Base-by-base conservation (phyloP, 2,113 vertebrate genomes). In the Crotalus viridis region DNA sequence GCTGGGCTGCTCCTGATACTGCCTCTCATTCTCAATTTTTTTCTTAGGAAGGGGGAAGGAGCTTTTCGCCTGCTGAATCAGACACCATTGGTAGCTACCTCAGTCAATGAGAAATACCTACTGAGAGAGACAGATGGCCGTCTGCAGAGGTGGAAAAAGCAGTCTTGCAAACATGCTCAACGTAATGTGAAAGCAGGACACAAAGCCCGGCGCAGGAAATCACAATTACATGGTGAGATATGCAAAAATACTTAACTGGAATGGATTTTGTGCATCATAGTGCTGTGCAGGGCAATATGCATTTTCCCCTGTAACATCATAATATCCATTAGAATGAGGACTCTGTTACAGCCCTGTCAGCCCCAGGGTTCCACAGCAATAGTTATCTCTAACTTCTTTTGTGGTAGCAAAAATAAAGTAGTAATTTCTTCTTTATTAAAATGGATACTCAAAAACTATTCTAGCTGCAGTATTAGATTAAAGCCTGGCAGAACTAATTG, bases 61-160 rank as follows among this genome's bases (percentile, higher is more conserved):
- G 98, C 98, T 54, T 99, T 99, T 94, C 97, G 95, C 54, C 86
- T 96, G 33, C 97, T 94, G 95, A 97, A 96, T 97, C 97, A 90
- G 97, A 97, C 92, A 87, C 93, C 96, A 17, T 96, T 97, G 0
- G 95, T 97, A n/a, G 91, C 96, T 94, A 98, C 98, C 85, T 90
- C 96, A 0, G 64, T 96, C 12, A 96, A 94, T 4, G 98, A 99
- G 89, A 99, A 98, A 95, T 99, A 99, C 87, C 96, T 98, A 10
- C 97, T 99, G 85, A 98, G 99, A 88, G 99, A 99, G 96, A 97
- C 98, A 2, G 98, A 98, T 85, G 97, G 98, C 5, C 98, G 98
- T 17, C 97, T 99, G 26, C 98, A 98, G 96, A 94, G 93, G 51
- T 91, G 92, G 92, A 85, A 51, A 52, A 91, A 69, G 0, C 15